Conservation (phyloP, 2,797 vertebrate genomes). For the Menidia menidia region DNA sequence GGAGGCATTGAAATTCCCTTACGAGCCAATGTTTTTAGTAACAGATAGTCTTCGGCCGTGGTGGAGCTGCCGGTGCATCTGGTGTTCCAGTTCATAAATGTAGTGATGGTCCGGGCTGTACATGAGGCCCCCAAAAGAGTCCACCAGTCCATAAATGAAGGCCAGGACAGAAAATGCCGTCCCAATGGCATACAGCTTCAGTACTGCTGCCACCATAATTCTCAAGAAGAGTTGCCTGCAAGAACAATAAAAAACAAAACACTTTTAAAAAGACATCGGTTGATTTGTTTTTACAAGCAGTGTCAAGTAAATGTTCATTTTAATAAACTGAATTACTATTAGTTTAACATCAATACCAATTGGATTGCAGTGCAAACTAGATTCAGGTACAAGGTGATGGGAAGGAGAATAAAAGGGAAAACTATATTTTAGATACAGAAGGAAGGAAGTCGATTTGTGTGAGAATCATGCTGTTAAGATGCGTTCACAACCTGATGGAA, state of each 20-base stretch:
- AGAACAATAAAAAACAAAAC: background rate
- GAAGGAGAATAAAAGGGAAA: no score
- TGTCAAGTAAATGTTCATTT: background rate
- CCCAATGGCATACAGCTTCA: conserved; percentile 72
- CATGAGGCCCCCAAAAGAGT: conserved; percentile 79
- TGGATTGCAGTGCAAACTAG: no score
- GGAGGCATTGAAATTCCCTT: background rate
- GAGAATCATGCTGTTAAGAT: no score
- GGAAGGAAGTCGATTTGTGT: no score
- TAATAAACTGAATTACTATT: no score
- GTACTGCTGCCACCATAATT: conserved; percentile 48
- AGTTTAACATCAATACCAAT: no score
- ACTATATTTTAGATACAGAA: no score
- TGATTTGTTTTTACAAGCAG: background rate
- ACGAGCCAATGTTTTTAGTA: conserved; percentile 40
- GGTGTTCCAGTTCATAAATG: conserved; percentile 3
- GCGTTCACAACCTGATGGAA: no score
- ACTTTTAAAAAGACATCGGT: background rate
- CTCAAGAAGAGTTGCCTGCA: conserved; percentile 5
- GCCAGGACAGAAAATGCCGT: conserved; percentile 57
- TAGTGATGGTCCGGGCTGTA: conserved; percentile 54
- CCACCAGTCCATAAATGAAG: conserved; percentile 57
- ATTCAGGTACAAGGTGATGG: no score
- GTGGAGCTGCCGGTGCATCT: background rate
- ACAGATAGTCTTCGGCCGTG: background rate